phyloP scores from a whole-genome alignment of 2,888 invertebrate genomes.

The Liodrosophila aerea region DNA sequence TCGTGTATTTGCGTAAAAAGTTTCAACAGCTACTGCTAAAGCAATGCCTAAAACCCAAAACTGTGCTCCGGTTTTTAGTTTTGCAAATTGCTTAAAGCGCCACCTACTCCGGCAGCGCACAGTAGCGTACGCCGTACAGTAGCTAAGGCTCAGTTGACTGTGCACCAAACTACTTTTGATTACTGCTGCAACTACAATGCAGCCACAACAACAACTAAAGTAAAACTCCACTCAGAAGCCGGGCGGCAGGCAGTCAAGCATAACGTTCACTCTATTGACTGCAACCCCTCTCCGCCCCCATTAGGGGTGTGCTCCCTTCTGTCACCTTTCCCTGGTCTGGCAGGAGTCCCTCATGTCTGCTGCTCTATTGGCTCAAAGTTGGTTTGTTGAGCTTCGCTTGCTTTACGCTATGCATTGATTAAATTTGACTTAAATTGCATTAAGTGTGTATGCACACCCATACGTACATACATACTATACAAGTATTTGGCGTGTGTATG shows the following conservation, averaged over 20 bases:
- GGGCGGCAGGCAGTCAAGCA: conserved; percentile 58
- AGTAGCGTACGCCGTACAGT: neutral
- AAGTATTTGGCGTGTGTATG: neutral
- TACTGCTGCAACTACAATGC: conserved; percentile 61
- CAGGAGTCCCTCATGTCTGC: conserved; percentile 29
- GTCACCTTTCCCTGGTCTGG: neutral
- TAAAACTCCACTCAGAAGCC: conserved; percentile 49
- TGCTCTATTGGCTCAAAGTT: conserved; percentile 65
- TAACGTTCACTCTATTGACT: conserved; percentile 76
- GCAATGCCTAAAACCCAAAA: conserved; percentile 45
- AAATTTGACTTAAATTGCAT: conserved; percentile 75
- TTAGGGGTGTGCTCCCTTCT: too few species aligned
- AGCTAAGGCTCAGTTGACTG: conserved; percentile 29
- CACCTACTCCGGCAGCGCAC: neutral
- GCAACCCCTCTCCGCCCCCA: conserved; percentile 2
- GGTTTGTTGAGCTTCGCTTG: conserved; percentile 24
- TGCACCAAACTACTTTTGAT: conserved; percentile 69
- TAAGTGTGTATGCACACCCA: conserved; percentile 44
- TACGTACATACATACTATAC: neutral
- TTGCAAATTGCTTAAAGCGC: conserved; percentile 48
- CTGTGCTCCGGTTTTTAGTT: conserved; percentile 50
- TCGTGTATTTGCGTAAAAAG: conserved; percentile 56
- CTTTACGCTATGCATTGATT: conserved; percentile 70
- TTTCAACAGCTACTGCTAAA: conserved; percentile 49
- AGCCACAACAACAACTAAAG: conserved; percentile 52